Evolutionary conservation across 2,797 vertebrate species (phyloP), one percentile per base, ranked within the genome.

Genomic region (Poliocrania exsul): DNA sequence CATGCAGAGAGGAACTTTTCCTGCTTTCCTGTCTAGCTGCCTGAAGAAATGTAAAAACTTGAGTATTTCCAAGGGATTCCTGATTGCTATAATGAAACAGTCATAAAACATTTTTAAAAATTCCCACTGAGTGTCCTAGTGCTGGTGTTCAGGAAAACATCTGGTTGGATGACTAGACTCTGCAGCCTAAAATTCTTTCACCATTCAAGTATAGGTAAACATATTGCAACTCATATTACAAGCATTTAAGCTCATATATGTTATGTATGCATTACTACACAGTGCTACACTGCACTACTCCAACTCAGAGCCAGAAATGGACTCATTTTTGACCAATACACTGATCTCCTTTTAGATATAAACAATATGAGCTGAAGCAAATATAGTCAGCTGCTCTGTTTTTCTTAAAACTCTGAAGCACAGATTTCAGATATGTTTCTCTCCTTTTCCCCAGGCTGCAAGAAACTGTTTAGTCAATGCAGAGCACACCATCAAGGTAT

Each of bases 381-480:
- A 71, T 81, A 42, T 12, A 64, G 47, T 21, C 16, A 37, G 9
- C 23, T 78, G 31, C 14, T 62, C 15, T 49, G 20, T 86, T 92
- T 84, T 37, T 72, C 24, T 61, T 57, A 54, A 69, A 64, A 57
- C 35, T 47, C 14, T 66, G 50, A 40, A 81, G 18, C 20, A 47
- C 5, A 40, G 10, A 49, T 81, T 84, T 95, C 44, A 65, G 8
- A 40, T 69, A 19, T 2, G 51, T 83, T 95, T 65, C 60, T 96
- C 53, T 83, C 16, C 83, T 81, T 96, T 92, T 90, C 21, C 64
- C 21, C 86, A 99, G 99, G 99, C 99, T 4, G 99, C 99, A 72
- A 98, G 99, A 88, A 99, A 99, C 97, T 99, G 99, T 96, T 97
- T 99, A 97, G 98, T 99, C 38, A 98, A 96, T 2, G 96, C 97